Base-by-base conservation (phyloP, 1,140 invertebrate genomes). In the Hycleus cichorii region DNA sequence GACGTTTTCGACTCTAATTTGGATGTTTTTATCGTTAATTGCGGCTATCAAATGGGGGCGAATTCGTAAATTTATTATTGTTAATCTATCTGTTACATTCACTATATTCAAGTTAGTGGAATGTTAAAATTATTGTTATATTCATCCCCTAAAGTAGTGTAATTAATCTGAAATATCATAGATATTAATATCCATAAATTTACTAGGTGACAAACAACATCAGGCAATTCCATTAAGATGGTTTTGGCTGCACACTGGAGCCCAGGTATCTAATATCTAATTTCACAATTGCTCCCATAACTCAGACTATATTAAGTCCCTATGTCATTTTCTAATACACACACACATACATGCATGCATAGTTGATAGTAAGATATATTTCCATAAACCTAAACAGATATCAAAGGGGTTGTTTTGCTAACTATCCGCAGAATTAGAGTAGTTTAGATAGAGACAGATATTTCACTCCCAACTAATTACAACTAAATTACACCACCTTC, bases 171-270 rank as follows among this genome's bases (percentile, higher is more conserved):
- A 64, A 65, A 67, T 65, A 67, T 67, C 64, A 62, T 58, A 59
- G 62, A 67, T 65, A 67, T 67, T 67, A 67, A 67, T 67, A 67
- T 66, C 67, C 67, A 70, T 70, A 70, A 70, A 70, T 70, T 69
- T 64, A 62, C 42, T 56, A 57, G 60, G 62, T 67, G 67, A 68
- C 68, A 64, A 67, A 61, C 67, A 70, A 65, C 66, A 67, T 59
- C 58, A 64, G 63, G 59, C 68, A 70, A 70, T 70, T 67, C 68
- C 68, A 70, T 70, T 70, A 70, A 60, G 59, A 26, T 39, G 63
- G 60, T 63, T 60, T 51, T 60, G 59, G 61, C 60, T 52, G 32
- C 32, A 51, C 47, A 57, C 27, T 62, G 59, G 44, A 44, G 54
- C 56, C 51, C 62, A 62, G 59, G 62, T 64, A 64, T 40, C 38